Evolutionary conservation across 2,797 vertebrate species (phyloP).

Genomic region (Hippocampus kuda): DNA sequence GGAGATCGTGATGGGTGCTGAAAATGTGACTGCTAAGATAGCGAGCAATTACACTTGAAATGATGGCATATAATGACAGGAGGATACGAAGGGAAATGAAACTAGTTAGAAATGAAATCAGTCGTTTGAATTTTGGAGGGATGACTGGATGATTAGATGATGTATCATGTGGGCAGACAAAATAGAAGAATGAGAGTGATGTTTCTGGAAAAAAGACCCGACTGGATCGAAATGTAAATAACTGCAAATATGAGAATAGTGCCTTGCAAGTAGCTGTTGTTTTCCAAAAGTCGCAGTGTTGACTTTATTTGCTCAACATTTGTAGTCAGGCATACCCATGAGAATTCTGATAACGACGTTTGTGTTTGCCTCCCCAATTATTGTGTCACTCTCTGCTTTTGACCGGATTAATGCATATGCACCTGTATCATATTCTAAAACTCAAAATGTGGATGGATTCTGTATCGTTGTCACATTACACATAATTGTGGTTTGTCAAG

Average conservation of each 20-base stretch:
- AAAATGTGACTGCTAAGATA: slow-evolving; percentile 1
- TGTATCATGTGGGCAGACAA: slow-evolving; percentile 6
- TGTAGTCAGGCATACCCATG: background rate
- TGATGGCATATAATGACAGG: slow-evolving; percentile 15
- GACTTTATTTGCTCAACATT: background rate
- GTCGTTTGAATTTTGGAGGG: slow-evolving; percentile 12
- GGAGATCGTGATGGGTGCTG: background rate
- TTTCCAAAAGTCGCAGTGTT: background rate
- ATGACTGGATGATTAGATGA: slow-evolving; percentile 15
- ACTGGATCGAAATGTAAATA: background rate
- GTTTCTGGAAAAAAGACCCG: background rate
- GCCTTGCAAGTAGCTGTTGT: background rate
- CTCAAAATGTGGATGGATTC: background rate
- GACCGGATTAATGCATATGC: background rate
- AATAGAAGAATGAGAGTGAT: background rate
- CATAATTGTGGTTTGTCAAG: background rate
- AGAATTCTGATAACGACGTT: background rate
- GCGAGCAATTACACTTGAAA: slow-evolving; percentile 15
- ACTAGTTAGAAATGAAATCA: slow-evolving; percentile 19
- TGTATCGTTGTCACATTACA: background rate
- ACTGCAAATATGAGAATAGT: background rate
- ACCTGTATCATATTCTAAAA: too few relatives aligned
- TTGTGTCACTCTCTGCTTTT: background rate
- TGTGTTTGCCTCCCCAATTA: too few relatives aligned
- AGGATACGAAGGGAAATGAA: slow-evolving; percentile 2